These are phyloP conservation scores for Scaptomyza caliginosa DNA, from an alignment of 2,888 invertebrate species.

Conservation along the genomic window DNA sequence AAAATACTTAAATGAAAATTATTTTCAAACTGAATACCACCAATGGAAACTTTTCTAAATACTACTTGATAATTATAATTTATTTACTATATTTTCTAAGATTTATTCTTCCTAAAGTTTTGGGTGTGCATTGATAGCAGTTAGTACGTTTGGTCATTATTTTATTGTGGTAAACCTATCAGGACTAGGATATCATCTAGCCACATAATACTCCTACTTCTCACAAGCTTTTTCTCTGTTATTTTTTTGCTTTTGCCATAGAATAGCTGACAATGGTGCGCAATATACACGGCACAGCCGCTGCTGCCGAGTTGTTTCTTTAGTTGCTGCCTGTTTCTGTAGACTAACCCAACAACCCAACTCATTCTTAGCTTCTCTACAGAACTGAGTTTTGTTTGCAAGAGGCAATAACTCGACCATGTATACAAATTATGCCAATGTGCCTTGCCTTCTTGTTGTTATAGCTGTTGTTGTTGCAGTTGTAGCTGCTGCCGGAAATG, in stretches of 20 bases:
- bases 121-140: background rate
- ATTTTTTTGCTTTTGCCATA: constrained; percentile 14
- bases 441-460: constrained; percentile 33
- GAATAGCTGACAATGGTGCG: constrained; percentile 66
- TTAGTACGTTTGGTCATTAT: background rate
- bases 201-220: background rate
- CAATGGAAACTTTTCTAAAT: too few species aligned
- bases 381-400: constrained; percentile 10
- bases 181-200: constrained; percentile 4
- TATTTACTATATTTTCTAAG: background rate
- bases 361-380: background rate
- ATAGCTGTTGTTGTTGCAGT: constrained; percentile 16
- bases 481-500: constrained; percentile 59
- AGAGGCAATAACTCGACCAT: constrained; percentile 59
- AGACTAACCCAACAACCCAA: background rate
- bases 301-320: constrained; percentile 35
- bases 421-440: constrained; percentile 71
- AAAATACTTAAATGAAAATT: background rate
- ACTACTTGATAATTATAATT: too few species aligned
- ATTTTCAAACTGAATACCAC: too few species aligned
- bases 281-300: constrained; percentile 68
- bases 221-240: background rate
- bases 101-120: background rate
- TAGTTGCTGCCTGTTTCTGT: constrained; percentile 22
- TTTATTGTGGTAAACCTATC: background rate